phyloP scores from a whole-genome alignment of 2,888 invertebrate genomes.

The Xylota sylvarum region DNA sequence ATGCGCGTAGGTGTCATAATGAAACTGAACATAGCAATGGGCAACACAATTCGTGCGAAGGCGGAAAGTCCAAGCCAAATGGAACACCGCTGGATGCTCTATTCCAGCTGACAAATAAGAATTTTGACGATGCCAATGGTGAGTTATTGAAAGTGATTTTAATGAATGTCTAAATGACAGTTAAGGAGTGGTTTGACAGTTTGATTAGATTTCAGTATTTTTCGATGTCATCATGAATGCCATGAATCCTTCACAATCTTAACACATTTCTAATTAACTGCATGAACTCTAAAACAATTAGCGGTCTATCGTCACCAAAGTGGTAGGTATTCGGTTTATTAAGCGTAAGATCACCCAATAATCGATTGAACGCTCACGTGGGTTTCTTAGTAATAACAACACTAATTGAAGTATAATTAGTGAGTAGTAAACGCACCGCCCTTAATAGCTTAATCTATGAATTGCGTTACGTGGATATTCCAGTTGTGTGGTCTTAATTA shows the following conservation, averaged over 20 bases:
- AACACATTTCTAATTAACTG: neutral
- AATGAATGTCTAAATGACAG: neutral
- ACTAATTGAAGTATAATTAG: neutral
- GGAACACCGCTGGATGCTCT: constrained; percentile 97
- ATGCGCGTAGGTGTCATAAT: constrained; percentile 19
- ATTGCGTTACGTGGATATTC: neutral
- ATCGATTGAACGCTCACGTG: neutral
- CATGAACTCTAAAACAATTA: neutral
- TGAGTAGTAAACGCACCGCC: neutral
- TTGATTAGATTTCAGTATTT: neutral
- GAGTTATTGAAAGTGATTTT: constrained; percentile 83
- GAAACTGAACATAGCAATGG: constrained; percentile 72
- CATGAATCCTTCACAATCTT: too few relatives aligned
- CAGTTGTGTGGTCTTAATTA: constrained; percentile 5
- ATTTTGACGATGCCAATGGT: constrained; percentile 95
- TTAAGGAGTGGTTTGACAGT: neutral
- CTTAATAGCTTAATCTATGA: neutral
- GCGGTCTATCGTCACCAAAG: neutral
- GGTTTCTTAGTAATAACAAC: neutral
- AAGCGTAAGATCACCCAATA: neutral
- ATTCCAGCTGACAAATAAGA: constrained; percentile 98
- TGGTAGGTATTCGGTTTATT: neutral
- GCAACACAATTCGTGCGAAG: constrained; percentile 80
- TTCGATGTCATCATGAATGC: too few relatives aligned
- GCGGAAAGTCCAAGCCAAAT: constrained; percentile 82